These are phyloP conservation scores for Drosophila ezoana DNA, from an alignment of 2,888 invertebrate genomes.

Conservation along the genomic window DNA sequence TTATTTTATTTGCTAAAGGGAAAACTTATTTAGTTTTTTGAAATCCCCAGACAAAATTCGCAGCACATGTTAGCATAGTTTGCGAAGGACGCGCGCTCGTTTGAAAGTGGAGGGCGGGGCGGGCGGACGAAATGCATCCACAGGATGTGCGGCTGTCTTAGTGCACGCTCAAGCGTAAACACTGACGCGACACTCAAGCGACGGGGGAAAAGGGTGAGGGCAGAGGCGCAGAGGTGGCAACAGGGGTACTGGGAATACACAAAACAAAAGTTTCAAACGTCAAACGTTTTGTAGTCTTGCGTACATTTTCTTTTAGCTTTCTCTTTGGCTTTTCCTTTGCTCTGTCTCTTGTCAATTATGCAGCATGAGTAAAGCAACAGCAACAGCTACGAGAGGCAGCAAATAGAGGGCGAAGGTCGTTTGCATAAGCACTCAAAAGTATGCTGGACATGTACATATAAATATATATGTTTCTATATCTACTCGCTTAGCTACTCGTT, in stretches of 20 bases:
- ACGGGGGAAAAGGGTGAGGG: background rate
- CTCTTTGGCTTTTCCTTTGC: conserved; percentile 25
- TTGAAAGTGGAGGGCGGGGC: background rate
- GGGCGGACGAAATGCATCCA: conserved; percentile 19
- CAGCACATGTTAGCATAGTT: conserved; percentile 55
- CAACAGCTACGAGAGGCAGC: conserved; percentile 22
- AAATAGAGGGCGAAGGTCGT: conserved; percentile 64
- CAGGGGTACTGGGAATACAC: conserved; percentile 8
- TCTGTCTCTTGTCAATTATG: conserved; percentile 66
- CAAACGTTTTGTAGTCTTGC: conserved; percentile 68
- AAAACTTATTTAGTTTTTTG: conserved; percentile 22
- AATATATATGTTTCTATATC: conserved; percentile 6
- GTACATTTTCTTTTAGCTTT: conserved; percentile 26
- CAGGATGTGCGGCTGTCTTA: conserved; percentile 64
- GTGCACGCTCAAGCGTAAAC: conserved; percentile 59
- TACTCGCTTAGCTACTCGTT: conserved; percentile 4
- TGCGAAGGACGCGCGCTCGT: conserved; percentile 47
- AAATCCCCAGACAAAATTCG: conserved; percentile 27
- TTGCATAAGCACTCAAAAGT: conserved; percentile 60
- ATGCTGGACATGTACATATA: conserved; percentile 52
- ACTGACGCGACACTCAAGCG: conserved; percentile 34
- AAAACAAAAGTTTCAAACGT: conserved; percentile 59
- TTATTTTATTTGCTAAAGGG: conserved; percentile 9
- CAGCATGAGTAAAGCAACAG: conserved; percentile 60
- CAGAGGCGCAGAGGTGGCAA: background rate